Conservation (phyloP, 37 sponge, comb jelly and placozoan species). For the Amphimedon queenslandica region DNA sequence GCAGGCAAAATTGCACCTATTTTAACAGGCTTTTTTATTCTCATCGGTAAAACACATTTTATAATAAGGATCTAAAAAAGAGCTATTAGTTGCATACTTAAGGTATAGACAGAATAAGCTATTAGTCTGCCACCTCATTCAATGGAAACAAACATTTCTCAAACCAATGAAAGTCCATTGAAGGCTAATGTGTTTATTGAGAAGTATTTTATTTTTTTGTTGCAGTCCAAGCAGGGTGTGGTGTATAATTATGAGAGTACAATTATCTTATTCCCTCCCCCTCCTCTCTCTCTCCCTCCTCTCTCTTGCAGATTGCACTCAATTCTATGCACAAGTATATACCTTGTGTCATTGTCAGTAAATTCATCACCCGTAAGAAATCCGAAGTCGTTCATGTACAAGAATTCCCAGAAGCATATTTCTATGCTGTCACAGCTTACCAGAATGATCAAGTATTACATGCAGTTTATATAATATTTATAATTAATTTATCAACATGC, state of each 20-base stretch:
- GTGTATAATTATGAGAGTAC: background rate
- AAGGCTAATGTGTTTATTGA: no score
- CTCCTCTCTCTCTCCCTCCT: no score
- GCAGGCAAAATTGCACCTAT: no score
- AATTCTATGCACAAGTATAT: slow-evolving; percentile 85
- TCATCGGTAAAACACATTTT: no score
- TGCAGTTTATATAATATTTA: background rate
- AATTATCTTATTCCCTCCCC: background rate
- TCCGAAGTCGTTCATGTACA: slow-evolving; percentile 27
- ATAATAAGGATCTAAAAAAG: no score
- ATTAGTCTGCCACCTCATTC: no score
- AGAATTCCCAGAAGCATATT: slow-evolving; percentile 59
- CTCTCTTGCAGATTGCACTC: slow-evolving; percentile 39
- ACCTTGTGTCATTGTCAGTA: slow-evolving; percentile 53
- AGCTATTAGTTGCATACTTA: no score
- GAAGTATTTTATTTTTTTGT: no score
- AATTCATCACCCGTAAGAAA: slow-evolving; percentile 33
- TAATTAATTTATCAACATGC: background rate
- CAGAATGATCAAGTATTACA: slow-evolving; percentile 72
- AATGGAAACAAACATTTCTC: no score
- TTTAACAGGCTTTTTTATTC: no score
- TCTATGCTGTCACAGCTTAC: slow-evolving; percentile 82
- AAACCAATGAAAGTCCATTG: no score
- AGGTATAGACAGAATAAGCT: no score
- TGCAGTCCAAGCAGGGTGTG: background rate